A percentile compares a stretch with the other conserved stretches of the same genome.
Conservation (phyloP, 2,888 invertebrate species). For the Amiota minor region DNA sequence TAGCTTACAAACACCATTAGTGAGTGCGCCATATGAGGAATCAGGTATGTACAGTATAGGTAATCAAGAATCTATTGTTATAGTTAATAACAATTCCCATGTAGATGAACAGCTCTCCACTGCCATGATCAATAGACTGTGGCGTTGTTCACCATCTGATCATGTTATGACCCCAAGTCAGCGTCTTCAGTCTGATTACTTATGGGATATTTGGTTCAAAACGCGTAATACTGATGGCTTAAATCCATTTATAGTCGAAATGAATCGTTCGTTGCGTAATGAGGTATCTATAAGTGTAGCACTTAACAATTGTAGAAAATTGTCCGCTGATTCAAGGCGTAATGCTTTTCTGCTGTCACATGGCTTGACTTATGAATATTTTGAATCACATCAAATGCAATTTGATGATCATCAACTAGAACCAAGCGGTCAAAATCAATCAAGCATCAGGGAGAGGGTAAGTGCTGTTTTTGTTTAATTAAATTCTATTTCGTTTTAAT, state of each 20-base stretch:
- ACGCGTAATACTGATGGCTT: background rate
- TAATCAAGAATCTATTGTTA: too few relatives aligned
- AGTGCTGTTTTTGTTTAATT: too few relatives aligned
- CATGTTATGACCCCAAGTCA: background rate
- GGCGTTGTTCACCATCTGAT: background rate
- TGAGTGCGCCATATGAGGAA: too few relatives aligned
- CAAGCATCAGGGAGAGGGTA: too few relatives aligned
- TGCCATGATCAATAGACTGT: background rate
- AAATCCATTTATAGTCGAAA: slow-evolving; percentile 2
- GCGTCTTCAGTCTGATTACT: too few relatives aligned
- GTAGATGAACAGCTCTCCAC: too few relatives aligned
- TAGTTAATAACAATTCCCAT: too few relatives aligned
- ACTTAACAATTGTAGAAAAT: background rate
- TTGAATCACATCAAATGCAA: background rate
- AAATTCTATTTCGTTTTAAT: too few relatives aligned
- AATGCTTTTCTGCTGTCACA: slow-evolving; percentile 4
- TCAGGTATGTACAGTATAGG: too few relatives aligned
- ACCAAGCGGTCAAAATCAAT: too few relatives aligned
- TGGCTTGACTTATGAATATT: slow-evolving; percentile 9
- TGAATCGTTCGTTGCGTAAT: slow-evolving; percentile 2
- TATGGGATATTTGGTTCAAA: background rate
- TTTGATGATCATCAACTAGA: too few relatives aligned
- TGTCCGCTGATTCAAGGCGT: background rate
- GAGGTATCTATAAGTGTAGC: background rate
- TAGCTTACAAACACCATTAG: too few relatives aligned